Evolutionary conservation across 2,888 invertebrate species (phyloP), one percentile per base, ranked within the genome.

Genomic region (Drosophila buzzatii): DNA sequence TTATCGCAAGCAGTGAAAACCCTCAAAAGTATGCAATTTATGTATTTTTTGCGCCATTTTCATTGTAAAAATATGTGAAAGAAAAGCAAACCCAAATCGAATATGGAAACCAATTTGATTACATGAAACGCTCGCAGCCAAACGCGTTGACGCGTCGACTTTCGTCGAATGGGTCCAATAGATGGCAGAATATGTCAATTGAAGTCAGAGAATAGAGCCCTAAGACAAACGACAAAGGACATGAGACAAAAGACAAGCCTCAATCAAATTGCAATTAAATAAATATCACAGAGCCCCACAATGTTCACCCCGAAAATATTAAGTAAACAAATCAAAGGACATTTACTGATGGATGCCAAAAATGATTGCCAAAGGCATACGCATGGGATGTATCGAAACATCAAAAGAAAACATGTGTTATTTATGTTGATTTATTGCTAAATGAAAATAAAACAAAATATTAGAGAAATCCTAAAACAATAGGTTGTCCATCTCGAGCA

Each of bases 211-310:
- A 20, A 63, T 47, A 44, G 45, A 33, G 69, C 60, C 65, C 47
- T 7, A 53, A 39, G 53, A 41, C 55, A 41, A n/a, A 55, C 7
- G 35, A 18, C 16, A 53, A 39, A 27, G 27, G 76, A 70, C 70
- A 82, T 9, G 2, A 16, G 51, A n/a, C n/a, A 31, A 55, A 31
- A 31, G 80, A 70, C 73, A 83, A 73, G 71, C 67, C 70, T 81
- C 78, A 88, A 85, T 81, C 81, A 74, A 81, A 83, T 74, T 73
- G 70, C 74, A 85, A 85, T 88, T 85, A 88, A 85, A 83, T 74
- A 81, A 76, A 85, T 78, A 77, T 47, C 73, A 64, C 33, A 42
- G 53, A 52, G 33, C 31, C 53, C 72, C 57, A 77, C 73, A 76
- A 63, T 66, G 44, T 45, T 67, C 35, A 53, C 18, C 51, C 18